Base-by-base conservation (phyloP, 30 jellyfish, hydroid and myxozoan genomes). In the Turritopsis rubra region DNA sequence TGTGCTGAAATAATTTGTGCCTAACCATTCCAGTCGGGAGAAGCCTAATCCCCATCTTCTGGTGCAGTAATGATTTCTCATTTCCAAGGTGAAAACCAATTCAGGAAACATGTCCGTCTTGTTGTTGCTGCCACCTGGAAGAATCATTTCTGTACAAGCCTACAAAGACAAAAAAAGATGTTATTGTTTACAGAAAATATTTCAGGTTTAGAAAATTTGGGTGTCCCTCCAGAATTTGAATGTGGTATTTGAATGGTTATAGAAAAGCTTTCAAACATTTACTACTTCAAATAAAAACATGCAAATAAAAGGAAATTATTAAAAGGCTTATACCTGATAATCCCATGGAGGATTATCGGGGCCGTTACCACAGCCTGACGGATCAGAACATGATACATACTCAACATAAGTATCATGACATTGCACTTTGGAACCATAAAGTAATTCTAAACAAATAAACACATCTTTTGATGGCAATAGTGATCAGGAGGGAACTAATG, bases 111-210 rank as follows among this genome's bases (percentile, higher is more conserved):
- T 93, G 74, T 93, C 98, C 5, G 98, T 93, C 28, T 54, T 83
- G 53, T 88, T 88, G 21, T 87, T 93, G 85, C 98, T 93, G 73
- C 98, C 96, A 66, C 98, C 98, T 16, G 98, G 98, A 16, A 93
- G 65, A n/a, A 89, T 89, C 98, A 93, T 88, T 65, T 93, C 98
- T 8, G 98, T 93, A 83, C 98, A 93, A 17, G 98, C 98, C 98
- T 93, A 73, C 52, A 65, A 23, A n/a, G 8, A 52, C 24, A 84
- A 41, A 53, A 85, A 13, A 9, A 68, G 28, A 68, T 18, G 21
- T 18, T 60, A 60, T 18, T 72, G 30, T 19, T 18, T 72, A 20
- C 21, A 72, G 24, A 29, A 72, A 25, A 72, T 72, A 72, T 72
- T 0, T 72, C n/a, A n/a, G n/a, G n/a, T n/a, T n/a, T n/a, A n/a